Base-by-base conservation (phyloP, 2,888 invertebrate genomes). In the Plutella xylostella region DNA sequence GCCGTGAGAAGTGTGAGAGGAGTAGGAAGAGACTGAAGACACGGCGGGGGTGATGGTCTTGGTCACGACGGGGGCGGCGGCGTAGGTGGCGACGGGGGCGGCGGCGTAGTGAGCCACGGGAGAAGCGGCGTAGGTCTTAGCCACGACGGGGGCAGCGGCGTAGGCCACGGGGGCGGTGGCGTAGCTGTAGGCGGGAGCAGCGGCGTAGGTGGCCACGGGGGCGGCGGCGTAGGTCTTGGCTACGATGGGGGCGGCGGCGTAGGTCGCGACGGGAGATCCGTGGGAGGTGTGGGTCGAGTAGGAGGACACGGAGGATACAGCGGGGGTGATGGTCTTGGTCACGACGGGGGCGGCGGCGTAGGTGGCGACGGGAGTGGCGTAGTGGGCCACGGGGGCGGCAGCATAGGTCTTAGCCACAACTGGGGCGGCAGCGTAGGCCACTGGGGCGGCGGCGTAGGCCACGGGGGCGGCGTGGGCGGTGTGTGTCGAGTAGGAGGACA, bases 181-280 rank as follows among this genome's bases (percentile, higher is more conserved):
- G 14, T 50, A 46, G 37, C 45, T 45, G n/a, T 49, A 48, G 41
- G 53, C 48, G 46, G 51, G 46, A 49, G 42, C 30, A 14, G 42
- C 42, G 28, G 45, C 41, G 22, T 30, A 34, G n/a, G n/a, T n/a
- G 5, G 46, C 28, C 14, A 44, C 45, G 39, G 48, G 43, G 42
- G 48, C 40, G 18, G 47, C 50, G 21, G 50, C 50, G n/a, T n/a
- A n/a, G n/a, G n/a, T n/a, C 47, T 62, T 61, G 48, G 61, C 55
- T 44, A 72, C 58, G 41, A 77, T 60, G 48, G 84, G 80, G 45
- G 82, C 71, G 51, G 85, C 84, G 45, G 82, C 61, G 56, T 73
- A 72, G 50, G 77, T 70, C 28, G 65, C 58, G 40, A 61, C 54
- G 18, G 69, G 70, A 19, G 65, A 56, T 30, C 65, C 66, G 65